These are phyloP conservation scores for Listrodromus nycthemerus DNA, from an alignment of 2,888 invertebrate species.

Conservation along the genomic window DNA sequence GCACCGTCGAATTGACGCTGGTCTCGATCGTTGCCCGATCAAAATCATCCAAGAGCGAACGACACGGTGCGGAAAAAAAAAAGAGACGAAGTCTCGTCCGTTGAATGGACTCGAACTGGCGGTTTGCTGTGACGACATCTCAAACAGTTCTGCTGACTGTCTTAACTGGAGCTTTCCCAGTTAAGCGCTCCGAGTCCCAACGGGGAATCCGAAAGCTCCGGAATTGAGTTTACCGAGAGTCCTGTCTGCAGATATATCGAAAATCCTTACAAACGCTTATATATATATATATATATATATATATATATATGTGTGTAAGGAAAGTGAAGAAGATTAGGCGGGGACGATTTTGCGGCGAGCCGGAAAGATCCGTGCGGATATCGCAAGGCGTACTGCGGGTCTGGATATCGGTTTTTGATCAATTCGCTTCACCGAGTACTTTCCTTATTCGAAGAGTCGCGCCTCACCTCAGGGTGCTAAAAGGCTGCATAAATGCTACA, in stretches of 20 bases:
- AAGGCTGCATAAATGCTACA: too few species aligned
- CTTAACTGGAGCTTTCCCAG: constrained; percentile 30
- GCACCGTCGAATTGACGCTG: constrained; percentile 42
- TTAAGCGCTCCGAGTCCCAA: constrained; percentile 10
- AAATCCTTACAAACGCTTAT: constrained; percentile 3
- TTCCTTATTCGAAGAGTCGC: constrained; percentile 45
- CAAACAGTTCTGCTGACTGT: constrained; percentile 37
- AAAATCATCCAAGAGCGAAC: not conserved
- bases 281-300: not conserved
- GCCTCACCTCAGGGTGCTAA: constrained; percentile 5
- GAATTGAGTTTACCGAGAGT: constrained; percentile 52
- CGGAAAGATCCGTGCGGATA: constrained; percentile 21
- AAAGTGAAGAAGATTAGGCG: constrained; percentile 49
- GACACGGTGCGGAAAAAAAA: not conserved
- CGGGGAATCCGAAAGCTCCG: constrained; percentile 10
- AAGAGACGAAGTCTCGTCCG: not conserved
- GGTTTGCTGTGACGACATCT: constrained; percentile 13
- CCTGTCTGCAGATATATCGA: constrained; percentile 34
- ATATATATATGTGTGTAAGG: not conserved
- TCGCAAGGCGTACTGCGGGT: constrained; percentile 1
- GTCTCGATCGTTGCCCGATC: constrained; percentile 33
- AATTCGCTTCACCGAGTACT: constrained; percentile 47
- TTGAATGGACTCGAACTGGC: constrained; percentile 6
- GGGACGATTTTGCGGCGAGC: constrained; percentile 23
- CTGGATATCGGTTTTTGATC: constrained; percentile 59